A percentile compares a stretch with the other conserved stretches of the same genome.
phyloP scores from a whole-genome alignment of 1,140 invertebrate species.

The Anoplolepis gracilipes region DNA sequence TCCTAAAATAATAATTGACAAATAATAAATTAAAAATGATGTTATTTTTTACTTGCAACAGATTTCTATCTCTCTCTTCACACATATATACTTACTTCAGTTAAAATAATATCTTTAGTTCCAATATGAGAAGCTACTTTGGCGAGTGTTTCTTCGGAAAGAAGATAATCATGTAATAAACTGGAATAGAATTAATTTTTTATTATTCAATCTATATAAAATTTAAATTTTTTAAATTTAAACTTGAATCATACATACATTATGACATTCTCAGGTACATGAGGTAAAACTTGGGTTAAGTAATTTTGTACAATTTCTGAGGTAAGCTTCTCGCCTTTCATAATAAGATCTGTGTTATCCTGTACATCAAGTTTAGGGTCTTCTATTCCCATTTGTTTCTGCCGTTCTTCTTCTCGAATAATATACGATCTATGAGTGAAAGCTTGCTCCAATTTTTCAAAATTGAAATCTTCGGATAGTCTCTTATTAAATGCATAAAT shows the following conservation, averaged over 20 bases:
- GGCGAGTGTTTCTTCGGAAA: conserved; percentile 89
- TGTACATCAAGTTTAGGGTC: conserved; percentile 86
- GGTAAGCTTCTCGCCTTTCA: conserved; percentile 89
- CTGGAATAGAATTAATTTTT: conserved; percentile 76
- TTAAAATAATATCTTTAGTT: conserved; percentile 92
- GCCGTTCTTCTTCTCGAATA: conserved; percentile 89
- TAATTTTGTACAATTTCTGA: conserved; percentile 87
- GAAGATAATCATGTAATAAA: conserved; percentile 89
- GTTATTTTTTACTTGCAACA: conserved; percentile 12
- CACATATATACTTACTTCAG: conserved; percentile 87
- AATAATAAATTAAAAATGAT: conserved; percentile 47
- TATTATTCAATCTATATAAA: conserved; percentile 14
- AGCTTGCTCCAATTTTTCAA: conserved; percentile 89
- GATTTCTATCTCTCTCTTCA: too few relatives aligned
- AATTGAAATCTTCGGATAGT: conserved; percentile 93
- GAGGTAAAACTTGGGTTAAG: conserved; percentile 89
- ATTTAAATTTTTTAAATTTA: not conserved
- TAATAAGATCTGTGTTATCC: conserved; percentile 90
- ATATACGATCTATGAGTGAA: conserved; percentile 94
- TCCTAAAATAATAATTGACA: conserved; percentile 87
- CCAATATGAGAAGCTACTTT: conserved; percentile 91
- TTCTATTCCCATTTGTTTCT: conserved; percentile 89
- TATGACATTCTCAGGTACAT: conserved; percentile 90
- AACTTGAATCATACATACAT: conserved; percentile 80
- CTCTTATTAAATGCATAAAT: conserved; percentile 95